A percentile compares a stretch with the other conserved stretches of the same genome.
Evolutionary conservation across 2,797 vertebrate species (phyloP).

Genomic region (Sternotherus odoratus): DNA sequence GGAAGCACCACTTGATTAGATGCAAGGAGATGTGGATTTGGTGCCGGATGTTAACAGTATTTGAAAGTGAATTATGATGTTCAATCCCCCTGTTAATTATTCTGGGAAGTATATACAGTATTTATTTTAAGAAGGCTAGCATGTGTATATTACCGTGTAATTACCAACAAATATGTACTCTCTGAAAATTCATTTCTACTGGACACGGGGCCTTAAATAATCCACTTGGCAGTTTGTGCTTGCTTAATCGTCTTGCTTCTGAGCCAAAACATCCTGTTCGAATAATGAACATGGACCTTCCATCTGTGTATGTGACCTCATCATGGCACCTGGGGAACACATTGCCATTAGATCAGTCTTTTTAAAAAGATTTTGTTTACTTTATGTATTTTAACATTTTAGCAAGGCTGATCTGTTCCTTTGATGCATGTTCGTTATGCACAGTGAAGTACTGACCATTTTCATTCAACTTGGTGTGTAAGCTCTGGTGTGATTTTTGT

Average conservation of each 20-base stretch:
- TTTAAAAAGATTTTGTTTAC: background rate
- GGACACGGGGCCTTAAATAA: background rate
- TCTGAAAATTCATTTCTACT: conserved; percentile 9
- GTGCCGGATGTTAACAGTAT: background rate
- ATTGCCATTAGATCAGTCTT: background rate
- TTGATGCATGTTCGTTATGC: background rate
- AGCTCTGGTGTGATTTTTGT: background rate
- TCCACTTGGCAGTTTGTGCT: rapidly evolving
- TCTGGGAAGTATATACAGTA: background rate
- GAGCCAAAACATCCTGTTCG: background rate
- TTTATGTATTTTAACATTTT: background rate
- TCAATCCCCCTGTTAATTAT: rapidly evolving
- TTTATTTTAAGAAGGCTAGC: background rate
- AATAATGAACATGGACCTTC: background rate
- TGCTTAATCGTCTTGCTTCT: rapidly evolving
- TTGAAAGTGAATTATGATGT: background rate
- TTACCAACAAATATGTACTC: background rate
- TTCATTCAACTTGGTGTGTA: background rate
- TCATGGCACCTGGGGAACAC: background rate
- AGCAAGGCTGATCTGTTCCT: background rate
- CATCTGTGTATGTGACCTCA: background rate
- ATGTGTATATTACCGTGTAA: background rate
- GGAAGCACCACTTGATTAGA: background rate
- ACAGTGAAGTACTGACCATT: background rate
- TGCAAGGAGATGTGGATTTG: background rate